These are phyloP conservation scores for Rostratula benghalensis DNA, from an alignment of 2,113 vertebrate species.

Conservation along the genomic window DNA sequence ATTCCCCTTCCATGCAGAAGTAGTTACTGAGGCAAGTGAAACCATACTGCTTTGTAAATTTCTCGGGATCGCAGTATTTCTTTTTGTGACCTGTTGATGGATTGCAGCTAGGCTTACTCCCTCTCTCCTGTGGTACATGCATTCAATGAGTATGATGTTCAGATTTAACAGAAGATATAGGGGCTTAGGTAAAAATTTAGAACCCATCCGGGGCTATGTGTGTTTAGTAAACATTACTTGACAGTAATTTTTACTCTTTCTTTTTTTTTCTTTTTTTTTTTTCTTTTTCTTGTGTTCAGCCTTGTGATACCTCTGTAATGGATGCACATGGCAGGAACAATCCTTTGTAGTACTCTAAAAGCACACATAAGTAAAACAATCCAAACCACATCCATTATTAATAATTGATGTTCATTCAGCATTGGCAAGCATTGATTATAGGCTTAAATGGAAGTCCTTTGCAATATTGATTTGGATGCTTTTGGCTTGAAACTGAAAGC, in stretches of 20 bases:
- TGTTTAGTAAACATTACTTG: not conserved
- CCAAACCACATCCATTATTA: slow-evolving; percentile 70
- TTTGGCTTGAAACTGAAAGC: slow-evolving; percentile 52
- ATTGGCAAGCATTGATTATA: slow-evolving; percentile 74
- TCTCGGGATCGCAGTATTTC: not conserved
- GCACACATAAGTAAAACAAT: slow-evolving; percentile 69
- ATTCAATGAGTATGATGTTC: not conserved
- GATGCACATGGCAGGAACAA: slow-evolving; percentile 31
- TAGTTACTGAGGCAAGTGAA: not conserved
- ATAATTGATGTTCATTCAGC: slow-evolving; percentile 72
- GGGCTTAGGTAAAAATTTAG: not conserved
- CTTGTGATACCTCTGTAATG: slow-evolving; percentile 37
- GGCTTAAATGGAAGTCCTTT: slow-evolving; percentile 68
- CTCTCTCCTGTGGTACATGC: not conserved
- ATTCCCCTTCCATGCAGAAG: not conserved
- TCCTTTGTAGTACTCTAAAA: slow-evolving; percentile 64
- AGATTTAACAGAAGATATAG: not conserved
- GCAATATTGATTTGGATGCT: slow-evolving; percentile 50
- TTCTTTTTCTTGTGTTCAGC: not conserved
- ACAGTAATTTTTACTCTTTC: slow-evolving; percentile 5
- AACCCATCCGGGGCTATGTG: not conserved
- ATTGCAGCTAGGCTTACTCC: not conserved
- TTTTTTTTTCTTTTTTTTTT: too few relatives aligned
- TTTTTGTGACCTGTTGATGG: not conserved
- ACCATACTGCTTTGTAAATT: not conserved